Conservation (phyloP, 2,888 invertebrate species). For the Strigamia maritima region DNA sequence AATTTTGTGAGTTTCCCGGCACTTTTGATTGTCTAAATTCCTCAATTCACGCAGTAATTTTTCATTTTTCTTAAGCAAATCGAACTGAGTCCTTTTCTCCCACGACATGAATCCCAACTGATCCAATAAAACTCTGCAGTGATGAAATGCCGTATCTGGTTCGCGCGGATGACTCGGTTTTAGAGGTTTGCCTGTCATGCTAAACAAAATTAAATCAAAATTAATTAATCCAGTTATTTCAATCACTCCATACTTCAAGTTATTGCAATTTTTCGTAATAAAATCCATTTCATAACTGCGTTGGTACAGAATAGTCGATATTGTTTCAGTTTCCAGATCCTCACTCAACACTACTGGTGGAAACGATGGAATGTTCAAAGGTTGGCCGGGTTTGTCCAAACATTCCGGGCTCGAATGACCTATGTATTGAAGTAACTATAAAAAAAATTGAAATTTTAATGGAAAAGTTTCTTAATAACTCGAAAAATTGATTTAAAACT, state of each 20-base stretch:
- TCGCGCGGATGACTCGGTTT: constrained; percentile 58
- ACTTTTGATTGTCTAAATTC: constrained; percentile 89
- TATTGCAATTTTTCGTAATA: constrained; percentile 49
- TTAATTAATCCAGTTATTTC: background rate
- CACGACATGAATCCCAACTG: constrained; percentile 88
- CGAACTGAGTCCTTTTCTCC: constrained; percentile 78
- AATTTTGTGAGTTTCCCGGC: constrained; percentile 90
- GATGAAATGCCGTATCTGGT: constrained; percentile 68
- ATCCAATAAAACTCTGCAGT: constrained; percentile 81
- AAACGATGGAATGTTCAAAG: constrained; percentile 72
- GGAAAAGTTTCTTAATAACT: background rate
- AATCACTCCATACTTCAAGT: constrained; percentile 44
- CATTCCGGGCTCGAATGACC: constrained; percentile 90
- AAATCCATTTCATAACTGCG: constrained; percentile 78
- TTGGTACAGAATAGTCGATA: constrained; percentile 79
- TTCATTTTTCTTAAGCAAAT: constrained; percentile 82
- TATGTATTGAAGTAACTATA: constrained; percentile 79
- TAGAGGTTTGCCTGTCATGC: constrained; percentile 57
- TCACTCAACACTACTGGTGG: constrained; percentile 67
- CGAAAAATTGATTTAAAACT: background rate
- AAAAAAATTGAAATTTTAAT: constrained; percentile 41
- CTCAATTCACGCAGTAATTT: constrained; percentile 83
- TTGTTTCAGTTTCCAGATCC: constrained; percentile 78
- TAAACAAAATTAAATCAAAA: constrained; percentile 42
- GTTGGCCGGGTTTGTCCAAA: constrained; percentile 62